These are phyloP conservation scores for Alosa alosa DNA, from an alignment of 2,113 vertebrate species.

Conservation along the genomic window DNA sequence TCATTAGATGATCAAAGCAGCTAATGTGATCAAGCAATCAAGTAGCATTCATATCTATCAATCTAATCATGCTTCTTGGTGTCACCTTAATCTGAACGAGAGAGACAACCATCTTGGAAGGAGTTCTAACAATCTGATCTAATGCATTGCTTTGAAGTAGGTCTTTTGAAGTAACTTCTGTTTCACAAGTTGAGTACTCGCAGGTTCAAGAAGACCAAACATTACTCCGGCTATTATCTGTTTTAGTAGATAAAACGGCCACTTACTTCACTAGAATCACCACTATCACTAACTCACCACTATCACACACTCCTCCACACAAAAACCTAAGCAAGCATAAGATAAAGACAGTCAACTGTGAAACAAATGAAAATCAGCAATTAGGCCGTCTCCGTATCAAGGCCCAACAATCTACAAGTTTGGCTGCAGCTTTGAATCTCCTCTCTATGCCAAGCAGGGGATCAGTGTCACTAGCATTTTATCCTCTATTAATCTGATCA, in stretches of 20 bases:
- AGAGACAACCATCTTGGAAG: slow-evolving; percentile 1
- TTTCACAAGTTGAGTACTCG: neutral
- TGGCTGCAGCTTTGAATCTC: neutral
- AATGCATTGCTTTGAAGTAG: neutral
- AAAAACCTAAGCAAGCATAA: neutral
- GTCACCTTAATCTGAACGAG: neutral
- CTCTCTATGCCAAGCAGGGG: neutral
- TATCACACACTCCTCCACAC: neutral
- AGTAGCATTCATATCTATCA: neutral
- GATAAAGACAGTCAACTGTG: neutral
- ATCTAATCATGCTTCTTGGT: neutral
- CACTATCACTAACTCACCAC: neutral
- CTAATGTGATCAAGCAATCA: slow-evolving; percentile 11
- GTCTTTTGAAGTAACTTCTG: neutral
- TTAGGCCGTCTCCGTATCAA: neutral
- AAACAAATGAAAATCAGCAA: neutral
- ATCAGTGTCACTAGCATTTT: neutral
- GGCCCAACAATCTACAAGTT: neutral
- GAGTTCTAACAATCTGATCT: neutral
- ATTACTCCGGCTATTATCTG: slow-evolving; percentile 3
- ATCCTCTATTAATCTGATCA: neutral
- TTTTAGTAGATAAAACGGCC: neutral
- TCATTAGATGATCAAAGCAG: neutral
- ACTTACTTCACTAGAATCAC: neutral
- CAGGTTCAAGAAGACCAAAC: neutral